Conservation (phyloP, 2,113 vertebrate genomes). For the Chloroceryle aenea region DNA sequence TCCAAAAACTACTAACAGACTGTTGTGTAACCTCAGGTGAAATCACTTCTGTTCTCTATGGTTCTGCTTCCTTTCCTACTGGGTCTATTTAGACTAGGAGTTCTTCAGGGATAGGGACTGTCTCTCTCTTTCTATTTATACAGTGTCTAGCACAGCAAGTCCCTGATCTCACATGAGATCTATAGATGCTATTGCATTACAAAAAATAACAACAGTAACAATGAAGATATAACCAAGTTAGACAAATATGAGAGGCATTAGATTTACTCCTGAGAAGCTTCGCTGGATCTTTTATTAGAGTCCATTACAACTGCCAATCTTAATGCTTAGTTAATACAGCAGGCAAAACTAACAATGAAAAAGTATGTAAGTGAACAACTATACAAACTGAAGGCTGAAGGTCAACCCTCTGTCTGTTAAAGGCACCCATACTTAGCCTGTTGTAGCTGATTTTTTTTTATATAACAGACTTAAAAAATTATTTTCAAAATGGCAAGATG, state of each 20-base stretch:
- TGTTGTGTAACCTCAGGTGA: neutral
- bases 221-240: conserved; percentile 2
- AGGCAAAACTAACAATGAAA: neutral
- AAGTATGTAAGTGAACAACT: neutral
- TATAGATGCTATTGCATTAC: conserved; percentile 12
- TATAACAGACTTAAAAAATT: fast-evolving
- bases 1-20: neutral
- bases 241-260: neutral
- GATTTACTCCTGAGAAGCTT: neutral
- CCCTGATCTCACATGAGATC: neutral
- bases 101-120: conserved; percentile 8
- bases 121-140: conserved; percentile 32
- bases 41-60: neutral
- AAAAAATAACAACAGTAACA: neutral
- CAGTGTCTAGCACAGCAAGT: conserved; percentile 19
- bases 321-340: neutral
- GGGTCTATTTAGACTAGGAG: conserved; percentile 29
- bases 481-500: neutral
- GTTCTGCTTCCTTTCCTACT: conserved; percentile 2
- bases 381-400: neutral
- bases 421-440: neutral
- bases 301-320: neutral
- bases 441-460: neutral
- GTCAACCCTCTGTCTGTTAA: neutral
- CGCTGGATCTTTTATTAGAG: neutral